Conservation (phyloP, 1,140 invertebrate species). For the Orius insidiosus region DNA sequence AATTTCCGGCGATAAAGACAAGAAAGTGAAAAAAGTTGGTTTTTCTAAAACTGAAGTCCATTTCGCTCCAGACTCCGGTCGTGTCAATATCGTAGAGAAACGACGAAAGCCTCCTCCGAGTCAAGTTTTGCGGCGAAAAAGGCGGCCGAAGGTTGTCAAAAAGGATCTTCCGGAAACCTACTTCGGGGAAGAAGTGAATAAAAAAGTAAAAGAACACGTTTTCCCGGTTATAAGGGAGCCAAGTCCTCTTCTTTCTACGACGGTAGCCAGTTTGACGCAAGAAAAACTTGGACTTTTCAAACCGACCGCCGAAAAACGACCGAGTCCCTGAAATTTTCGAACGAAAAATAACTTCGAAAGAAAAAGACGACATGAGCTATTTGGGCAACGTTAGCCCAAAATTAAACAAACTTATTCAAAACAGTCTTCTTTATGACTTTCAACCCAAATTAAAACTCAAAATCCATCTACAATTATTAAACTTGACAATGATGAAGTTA, state of each 20-base stretch:
- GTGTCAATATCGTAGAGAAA: constrained; percentile 73
- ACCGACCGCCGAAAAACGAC: no score
- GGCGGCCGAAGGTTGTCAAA: not conserved
- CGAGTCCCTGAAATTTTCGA: no score
- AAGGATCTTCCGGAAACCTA: not conserved
- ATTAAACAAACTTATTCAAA: constrained; percentile 13
- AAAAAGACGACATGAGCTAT: constrained; percentile 1
- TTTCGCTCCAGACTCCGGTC: constrained; percentile 64
- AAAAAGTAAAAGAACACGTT: constrained; percentile 19
- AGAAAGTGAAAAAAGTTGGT: constrained; percentile 53
- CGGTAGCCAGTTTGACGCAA: constrained; percentile 18
- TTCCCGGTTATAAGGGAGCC: constrained; percentile 14
- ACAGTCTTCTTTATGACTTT: constrained; percentile 10
- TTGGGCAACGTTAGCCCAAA: constrained; percentile 14
- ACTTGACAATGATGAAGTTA: no score
- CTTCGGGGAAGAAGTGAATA: constrained; percentile 8
- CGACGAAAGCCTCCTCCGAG: constrained; percentile 62
- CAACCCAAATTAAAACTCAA: not conserved
- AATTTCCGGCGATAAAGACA: constrained; percentile 16
- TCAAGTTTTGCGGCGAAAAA: constrained; percentile 48
- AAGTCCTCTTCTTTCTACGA: constrained; percentile 15
- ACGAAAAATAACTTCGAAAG: not conserved
- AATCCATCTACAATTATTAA: no score
- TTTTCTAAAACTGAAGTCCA: constrained; percentile 75
- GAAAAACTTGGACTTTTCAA: no score